Base-by-base conservation (phyloP, 2,797 vertebrate species). In the Hydrolagus colliei region DNA sequence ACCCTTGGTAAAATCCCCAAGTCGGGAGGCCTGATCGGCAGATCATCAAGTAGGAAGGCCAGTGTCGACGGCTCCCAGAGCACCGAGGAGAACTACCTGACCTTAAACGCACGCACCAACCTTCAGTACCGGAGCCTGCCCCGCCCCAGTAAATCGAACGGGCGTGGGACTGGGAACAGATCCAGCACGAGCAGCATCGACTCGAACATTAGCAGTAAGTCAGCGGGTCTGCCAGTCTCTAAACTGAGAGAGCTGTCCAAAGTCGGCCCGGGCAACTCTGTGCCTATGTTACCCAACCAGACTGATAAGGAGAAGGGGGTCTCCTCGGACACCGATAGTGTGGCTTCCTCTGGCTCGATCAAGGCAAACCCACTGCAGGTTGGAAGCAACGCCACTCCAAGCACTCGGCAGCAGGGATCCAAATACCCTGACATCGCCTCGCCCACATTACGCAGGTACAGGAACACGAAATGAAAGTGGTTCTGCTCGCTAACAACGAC, bases 121-220 rank as follows among this genome's bases (percentile, higher is more conserved):
- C 93, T 98, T 87, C 97, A 99, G 88, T 99, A 99, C 89, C 96
- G 97, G 89, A 99, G 98, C 90, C 93, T 99, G 86, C 98, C 98
- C 0, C 92, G 98, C 72, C 98, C 98, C 87, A 96, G 97, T 87
- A 98, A 97, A 88, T 96, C 97, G 0, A 94, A 93, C 76, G 90
- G 91, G 0, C 94, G 94, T 13, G 93, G 96, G 22, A 96, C 93
- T 85, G 97, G 97, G 1, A 99, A 99, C 92, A 95, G 98, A 86
- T 97, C 96, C 0, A 99, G 97, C 78, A 99, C 97, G 8, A 99
- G 98, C 94, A 99, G 97, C 93, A 98, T 99, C 74, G 98, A 98
- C 90, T 97, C 96, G 74, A 96, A 97, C 87, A 95, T 97, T 89
- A 93, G 94, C 91, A 92, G 93, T 91, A 95, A 95, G 88, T 94